Base-by-base conservation (phyloP, 2,888 invertebrate genomes). In the Dynastes hyllus region DNA sequence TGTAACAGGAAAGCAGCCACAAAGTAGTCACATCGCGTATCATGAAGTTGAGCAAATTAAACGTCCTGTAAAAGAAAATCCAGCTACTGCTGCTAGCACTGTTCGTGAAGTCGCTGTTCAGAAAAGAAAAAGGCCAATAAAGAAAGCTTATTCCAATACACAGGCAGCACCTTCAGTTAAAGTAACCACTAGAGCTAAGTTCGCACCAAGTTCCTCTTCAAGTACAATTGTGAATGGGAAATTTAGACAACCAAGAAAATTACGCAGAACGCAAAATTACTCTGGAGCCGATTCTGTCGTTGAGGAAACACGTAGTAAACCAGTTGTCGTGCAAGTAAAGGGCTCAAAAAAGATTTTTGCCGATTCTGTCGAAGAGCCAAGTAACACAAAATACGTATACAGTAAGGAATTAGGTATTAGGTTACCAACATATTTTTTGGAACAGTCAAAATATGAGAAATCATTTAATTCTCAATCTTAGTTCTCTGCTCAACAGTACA, bases 391-490 rank as follows among this genome's bases (percentile, higher is more conserved):
- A 85, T 92, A 93, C 0, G 90, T 91, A 53, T 94, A 92, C 85
- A 94, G 94, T 84, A 92, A 92, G 81, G 86, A 90, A 27, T 90
- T 93, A 75, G 93, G 93, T 27, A 91, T 93, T 16, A 91, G 92
- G 51, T 87, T 94, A 81, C 94, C 94, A 1, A 92, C 91, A 83
- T 94, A 92, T 84, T 94, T 94, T 94, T 86, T 94, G 77, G 90
- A 92, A 79, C 92, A 91, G 87, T 93, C 94, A 58, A 93, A 93
- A 81, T 92, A 92, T 83, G 94, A 94, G 88, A 90, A 90, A 84
- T 91, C 92, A 79, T 94, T 94, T 86, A 94, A 94, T 86, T 92
- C 13, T 9, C 45, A 32, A 61, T 22, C 55, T 71, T 55, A 71
- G 37, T 71, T 37, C 37, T 45, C 13, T 37, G 32, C 16, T n/a